These are phyloP conservation scores for Lypha dubia DNA, from an alignment of 2,888 invertebrate genomes.

Conservation along the genomic window DNA sequence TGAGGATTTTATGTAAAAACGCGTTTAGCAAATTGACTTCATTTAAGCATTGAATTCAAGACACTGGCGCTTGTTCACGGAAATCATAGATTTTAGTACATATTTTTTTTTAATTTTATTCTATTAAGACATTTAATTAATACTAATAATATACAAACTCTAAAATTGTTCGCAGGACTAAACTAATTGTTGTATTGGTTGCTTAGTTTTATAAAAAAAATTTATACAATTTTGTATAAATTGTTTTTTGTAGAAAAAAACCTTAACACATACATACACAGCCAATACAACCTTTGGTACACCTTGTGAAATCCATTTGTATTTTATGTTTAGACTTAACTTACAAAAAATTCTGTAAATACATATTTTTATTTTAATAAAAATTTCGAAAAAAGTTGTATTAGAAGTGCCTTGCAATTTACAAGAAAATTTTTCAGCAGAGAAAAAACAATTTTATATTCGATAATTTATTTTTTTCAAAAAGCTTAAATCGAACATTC, in stretches of 20 bases:
- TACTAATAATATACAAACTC: constrained; percentile 53
- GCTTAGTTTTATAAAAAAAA: too few relatives aligned
- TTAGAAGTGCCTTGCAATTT: neutral
- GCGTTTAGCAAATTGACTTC: neutral
- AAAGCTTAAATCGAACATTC: neutral
- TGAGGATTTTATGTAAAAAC: neutral
- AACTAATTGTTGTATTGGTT: too few relatives aligned
- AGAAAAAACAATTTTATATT: too few relatives aligned
- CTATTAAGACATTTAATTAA: constrained; percentile 39
- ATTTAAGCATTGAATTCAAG: neutral
- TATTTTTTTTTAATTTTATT: constrained; percentile 52
- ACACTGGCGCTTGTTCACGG: neutral
- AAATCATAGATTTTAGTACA: constrained; percentile 34
- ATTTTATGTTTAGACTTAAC: constrained; percentile 12
- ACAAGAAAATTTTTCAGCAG: neutral
- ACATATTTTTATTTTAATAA: constrained; percentile 54
- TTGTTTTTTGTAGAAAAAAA: too few relatives aligned
- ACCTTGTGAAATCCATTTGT: neutral
- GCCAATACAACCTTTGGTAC: too few relatives aligned
- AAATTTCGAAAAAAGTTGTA: neutral
- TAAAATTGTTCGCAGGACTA: neutral
- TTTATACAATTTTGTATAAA: too few relatives aligned
- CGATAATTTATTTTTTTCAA: too few relatives aligned
- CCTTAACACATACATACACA: neutral
- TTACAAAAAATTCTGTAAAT: constrained; percentile 55